These are phyloP conservation scores for Ctenosaura bakeri DNA, from an alignment of 2,797 vertebrate species.

Conservation along the genomic window DNA sequence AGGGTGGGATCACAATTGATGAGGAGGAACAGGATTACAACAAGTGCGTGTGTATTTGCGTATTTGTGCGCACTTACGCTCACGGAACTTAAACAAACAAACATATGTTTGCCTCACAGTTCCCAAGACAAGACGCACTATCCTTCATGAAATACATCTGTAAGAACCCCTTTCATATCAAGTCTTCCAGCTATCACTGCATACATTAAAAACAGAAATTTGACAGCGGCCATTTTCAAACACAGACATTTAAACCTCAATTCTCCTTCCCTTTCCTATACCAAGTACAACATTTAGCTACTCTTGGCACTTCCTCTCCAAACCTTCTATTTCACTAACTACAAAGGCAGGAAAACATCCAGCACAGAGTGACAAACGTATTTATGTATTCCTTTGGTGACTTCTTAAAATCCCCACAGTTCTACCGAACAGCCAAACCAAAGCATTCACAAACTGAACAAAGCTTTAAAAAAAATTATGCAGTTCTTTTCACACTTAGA, in stretches of 20 bases:
- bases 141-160: neutral
- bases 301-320: neutral
- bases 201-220: neutral
- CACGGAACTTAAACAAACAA: neutral
- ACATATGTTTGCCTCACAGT: neutral
- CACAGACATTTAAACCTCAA: neutral
- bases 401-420: neutral
- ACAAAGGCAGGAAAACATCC: accelerated
- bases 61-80: neutral
- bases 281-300: constrained; percentile 44
- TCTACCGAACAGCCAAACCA: neutral
- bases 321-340: accelerated
- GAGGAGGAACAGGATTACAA: constrained; percentile 60
- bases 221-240: neutral
- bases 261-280: constrained; percentile 62
- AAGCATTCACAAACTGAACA: neutral
- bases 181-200: neutral
- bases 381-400: neutral
- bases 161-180: accelerated
- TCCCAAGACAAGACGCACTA: neutral
- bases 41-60: neutral
- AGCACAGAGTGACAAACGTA: neutral
- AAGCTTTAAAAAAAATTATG: neutral
- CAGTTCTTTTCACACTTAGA: neutral
- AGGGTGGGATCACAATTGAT: constrained; percentile 57